These are phyloP conservation scores for Sphenopsis melanotis DNA, from an alignment of 2,797 vertebrate genomes.

Conservation along the genomic window DNA sequence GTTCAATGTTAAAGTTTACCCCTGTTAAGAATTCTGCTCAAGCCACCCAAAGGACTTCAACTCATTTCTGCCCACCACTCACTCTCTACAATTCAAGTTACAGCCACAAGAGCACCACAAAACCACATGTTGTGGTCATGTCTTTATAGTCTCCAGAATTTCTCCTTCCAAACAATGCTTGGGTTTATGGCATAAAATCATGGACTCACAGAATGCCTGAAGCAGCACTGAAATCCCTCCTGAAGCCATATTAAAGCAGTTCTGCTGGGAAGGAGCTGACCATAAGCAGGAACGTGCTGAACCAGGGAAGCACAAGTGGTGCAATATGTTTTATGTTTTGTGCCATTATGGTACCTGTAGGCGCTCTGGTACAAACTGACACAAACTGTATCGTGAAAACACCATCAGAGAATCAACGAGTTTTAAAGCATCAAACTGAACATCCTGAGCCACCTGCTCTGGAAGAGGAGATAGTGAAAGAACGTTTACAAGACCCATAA, in stretches of 20 bases:
- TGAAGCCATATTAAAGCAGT: neutral
- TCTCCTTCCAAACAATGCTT: neutral
- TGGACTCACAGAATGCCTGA: neutral
- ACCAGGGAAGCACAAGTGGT: neutral
- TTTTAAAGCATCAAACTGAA: neutral
- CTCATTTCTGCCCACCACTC: neutral
- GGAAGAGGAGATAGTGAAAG: neutral
- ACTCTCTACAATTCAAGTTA: neutral
- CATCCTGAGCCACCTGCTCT: neutral
- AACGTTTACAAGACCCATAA: neutral
- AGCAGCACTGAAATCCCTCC: neutral
- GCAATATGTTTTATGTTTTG: rapidly evolving
- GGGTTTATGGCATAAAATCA: neutral
- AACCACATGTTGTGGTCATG: rapidly evolving
- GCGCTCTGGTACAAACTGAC: neutral
- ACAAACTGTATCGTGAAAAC: neutral
- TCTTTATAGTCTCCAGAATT: neutral
- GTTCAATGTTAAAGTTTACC: neutral
- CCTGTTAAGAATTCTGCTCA: neutral
- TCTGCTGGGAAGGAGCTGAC: neutral
- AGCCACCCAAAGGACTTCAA: neutral
- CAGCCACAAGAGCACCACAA: neutral
- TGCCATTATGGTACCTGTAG: neutral
- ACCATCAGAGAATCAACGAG: neutral
- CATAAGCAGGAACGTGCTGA: neutral